Base-by-base conservation (phyloP, 2,113 vertebrate genomes). In the Vimba vimba region DNA sequence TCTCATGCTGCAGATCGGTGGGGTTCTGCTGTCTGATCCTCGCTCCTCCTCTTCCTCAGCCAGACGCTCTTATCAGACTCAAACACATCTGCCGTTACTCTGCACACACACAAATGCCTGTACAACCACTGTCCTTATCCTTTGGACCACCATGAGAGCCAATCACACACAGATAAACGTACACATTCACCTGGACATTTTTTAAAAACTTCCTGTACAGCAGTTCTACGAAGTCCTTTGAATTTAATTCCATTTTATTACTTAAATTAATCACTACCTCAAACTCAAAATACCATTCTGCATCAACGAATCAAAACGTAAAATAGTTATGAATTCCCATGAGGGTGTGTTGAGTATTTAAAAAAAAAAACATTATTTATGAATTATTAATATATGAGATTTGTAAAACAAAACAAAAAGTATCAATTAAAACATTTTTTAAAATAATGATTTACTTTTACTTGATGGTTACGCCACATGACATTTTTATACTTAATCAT, bases 101-200 rank as follows among this genome's bases (percentile, higher is more conserved):
- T 59, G 23, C 86, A 85, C 78, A 78, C 78, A 57, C 86, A 80
- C 47, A 66, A 45, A 78, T 71, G 55, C 57, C 33, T 83, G 64
- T n/a, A 80, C 59, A 84, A n/a, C n/a, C 52, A 12, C 57, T 23
- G 19, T 74, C 69, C 43, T 82, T 60, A 52, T 17, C 75, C 23
- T 68, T 69, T 81, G 13, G 9, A 36, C 50, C 62, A 57, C 25
- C 36, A 4, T 52, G n/a, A 30, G 25, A 71, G 27, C 47, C 23
- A 76, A 21, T 74, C 50, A 57, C 2, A 79, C 50, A 57, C 75
- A 43, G n/a, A 78, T 36, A 84, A 82, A 74, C 85, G 69, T 68
- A 80, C 19, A 76, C 45, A 77, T 55, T 77, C 27, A 33, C 50
- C 17, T 77, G n/a, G 15, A 52, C 11, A 23, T 25, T 13, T 25